Evolutionary conservation across 1,140 invertebrate genomes (phyloP).

Genomic region (Nasonia longicornis): DNA sequence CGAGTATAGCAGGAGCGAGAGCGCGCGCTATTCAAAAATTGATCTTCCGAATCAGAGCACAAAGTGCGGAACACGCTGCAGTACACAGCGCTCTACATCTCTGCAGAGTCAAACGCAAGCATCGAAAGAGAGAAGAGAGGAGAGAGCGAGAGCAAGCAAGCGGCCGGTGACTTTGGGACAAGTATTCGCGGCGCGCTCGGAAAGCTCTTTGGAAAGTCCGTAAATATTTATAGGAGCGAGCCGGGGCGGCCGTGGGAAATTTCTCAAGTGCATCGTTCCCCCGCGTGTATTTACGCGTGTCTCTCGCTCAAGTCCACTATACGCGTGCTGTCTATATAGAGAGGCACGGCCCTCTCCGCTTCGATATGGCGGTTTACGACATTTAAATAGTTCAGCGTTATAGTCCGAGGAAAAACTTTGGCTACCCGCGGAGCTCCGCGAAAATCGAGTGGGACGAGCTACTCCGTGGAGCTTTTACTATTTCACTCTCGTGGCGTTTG

Average conservation of each 20-base stretch:
- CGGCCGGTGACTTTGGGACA: slow-evolving; percentile 27
- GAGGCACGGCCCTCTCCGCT: background rate
- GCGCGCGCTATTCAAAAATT: background rate
- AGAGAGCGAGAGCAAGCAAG: background rate
- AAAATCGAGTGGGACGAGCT: background rate
- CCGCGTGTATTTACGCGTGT: slow-evolving; percentile 21
- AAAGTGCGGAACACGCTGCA: background rate
- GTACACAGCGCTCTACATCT: background rate
- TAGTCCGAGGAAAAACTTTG: background rate
- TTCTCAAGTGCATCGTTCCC: slow-evolving; percentile 38
- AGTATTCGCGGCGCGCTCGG: slow-evolving; percentile 32
- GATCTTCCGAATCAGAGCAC: background rate
- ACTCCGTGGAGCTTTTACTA: background rate
- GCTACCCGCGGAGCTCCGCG: background rate
- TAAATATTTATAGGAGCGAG: slow-evolving; percentile 47
- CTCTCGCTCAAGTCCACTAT: background rate
- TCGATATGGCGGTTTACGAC: slow-evolving; percentile 18
- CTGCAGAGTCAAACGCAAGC: background rate
- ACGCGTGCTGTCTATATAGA: background rate
- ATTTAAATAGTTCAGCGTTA: slow-evolving; percentile 30
- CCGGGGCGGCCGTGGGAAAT: slow-evolving; percentile 29
- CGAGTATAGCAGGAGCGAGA: background rate
- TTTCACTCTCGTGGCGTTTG: background rate
- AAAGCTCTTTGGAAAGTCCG: slow-evolving; percentile 44
- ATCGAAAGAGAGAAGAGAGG: background rate